Evolutionary conservation across 2,113 vertebrate species (phyloP).

Genomic region (Thalassoma bifasciatum): DNA sequence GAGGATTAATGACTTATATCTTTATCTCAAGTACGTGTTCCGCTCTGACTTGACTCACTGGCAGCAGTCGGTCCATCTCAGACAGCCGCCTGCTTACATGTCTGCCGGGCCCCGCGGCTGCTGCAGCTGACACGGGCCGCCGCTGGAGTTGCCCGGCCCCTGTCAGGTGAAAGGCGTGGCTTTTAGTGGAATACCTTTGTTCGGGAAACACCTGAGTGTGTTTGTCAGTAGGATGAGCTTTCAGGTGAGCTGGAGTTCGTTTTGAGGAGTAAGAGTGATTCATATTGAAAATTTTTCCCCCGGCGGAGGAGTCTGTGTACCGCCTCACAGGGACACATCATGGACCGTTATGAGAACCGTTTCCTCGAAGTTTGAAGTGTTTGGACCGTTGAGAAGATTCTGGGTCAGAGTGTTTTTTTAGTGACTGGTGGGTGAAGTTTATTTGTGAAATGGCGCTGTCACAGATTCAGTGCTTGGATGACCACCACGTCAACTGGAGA

Average conservation of each 20-base stretch:
- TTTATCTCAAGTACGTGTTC: constrained; percentile 16
- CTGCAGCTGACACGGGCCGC: constrained; percentile 8
- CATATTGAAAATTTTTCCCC: not conserved
- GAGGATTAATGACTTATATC: constrained; percentile 16
- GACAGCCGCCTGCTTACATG: not conserved
- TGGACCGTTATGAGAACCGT: constrained; percentile 44
- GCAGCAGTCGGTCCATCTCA: constrained; percentile 26
- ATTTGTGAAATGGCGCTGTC: constrained; percentile 88
- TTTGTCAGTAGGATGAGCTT: constrained; percentile 15
- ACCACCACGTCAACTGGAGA: constrained; percentile 95
- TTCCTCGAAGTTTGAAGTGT: constrained; percentile 39
- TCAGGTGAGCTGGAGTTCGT: constrained; percentile 1
- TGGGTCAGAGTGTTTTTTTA: constrained; percentile 34
- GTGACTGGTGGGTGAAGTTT: not conserved
- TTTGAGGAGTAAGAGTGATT: not conserved
- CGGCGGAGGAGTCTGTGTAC: not conserved
- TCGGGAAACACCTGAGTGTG: constrained; percentile 46
- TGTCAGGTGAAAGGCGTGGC: constrained; percentile 75
- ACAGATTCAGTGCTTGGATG: constrained; percentile 95
- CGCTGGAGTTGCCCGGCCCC: not conserved
- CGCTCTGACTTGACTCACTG: constrained; percentile 47
- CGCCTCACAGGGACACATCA: not conserved
- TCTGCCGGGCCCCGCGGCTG: constrained; percentile 36
- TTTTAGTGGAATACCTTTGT: constrained; percentile 42
- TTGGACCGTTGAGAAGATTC: constrained; percentile 4